Base-by-base conservation (phyloP, 2,888 invertebrate species). In the Megaustenia siamemsis region DNA sequence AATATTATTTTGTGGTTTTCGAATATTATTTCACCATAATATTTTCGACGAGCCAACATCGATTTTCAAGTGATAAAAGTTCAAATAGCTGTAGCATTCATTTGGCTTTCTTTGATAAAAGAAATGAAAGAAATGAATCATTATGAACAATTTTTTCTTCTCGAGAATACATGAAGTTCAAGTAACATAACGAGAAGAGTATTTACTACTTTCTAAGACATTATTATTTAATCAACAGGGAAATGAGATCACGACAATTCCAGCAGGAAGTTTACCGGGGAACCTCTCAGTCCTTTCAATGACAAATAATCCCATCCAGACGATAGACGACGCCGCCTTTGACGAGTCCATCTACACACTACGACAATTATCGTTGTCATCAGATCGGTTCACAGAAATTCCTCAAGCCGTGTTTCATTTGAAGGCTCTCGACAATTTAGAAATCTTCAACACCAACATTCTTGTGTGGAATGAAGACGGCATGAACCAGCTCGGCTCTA, bases 341-440 rank as follows among this genome's bases (percentile, higher is more conserved):
- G 60, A 76, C 32, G 35, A 56, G 2, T 76, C 56, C 2, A 35
- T 35, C 15, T 18, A 32, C 6, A 76, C 76, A 2, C 38, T 76
- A 38, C 15, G 15, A 1, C 24, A 18, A 12, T 21, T 76, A 5
- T 49, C 45, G 21, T 32, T 76, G 35, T 32, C 12, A 2, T 18
- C 21, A 1, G 24, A 53, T 32, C 53, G 21, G 3, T 35, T 76
- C 15, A 76, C 53, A 12, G 21, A 35, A 35, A 56, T 76, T 2
- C 76, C 76, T 18, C 56, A 76, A 18, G 56, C 76, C 35, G 8
- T 76, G 12, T 24, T 49, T 28, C n/a, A 32, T 35, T 40, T 76
- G 21, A 0, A 4, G 12, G 56, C 35, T 10, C 35, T 76, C 28
- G 21, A 35, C 12, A n/a, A n/a, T 8, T 28, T 75, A 12, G 38